Conservation (phyloP, 2,888 invertebrate species). For the Amphimallon solstitiale region DNA sequence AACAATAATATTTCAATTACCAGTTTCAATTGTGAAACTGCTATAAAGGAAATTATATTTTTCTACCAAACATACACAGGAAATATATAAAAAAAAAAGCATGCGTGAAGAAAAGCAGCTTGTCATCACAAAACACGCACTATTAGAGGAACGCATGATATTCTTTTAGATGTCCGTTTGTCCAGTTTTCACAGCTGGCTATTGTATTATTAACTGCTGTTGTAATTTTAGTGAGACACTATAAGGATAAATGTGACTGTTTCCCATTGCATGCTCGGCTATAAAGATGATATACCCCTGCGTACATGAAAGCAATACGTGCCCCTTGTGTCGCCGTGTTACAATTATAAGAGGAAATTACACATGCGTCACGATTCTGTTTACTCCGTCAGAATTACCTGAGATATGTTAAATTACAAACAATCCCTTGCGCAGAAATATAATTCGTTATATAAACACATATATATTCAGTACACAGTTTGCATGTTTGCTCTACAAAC, state of each 20-base stretch:
- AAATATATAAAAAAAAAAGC: constrained; percentile 9
- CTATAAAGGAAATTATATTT: constrained; percentile 17
- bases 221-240: constrained; percentile 32
- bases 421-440: constrained; percentile 30
- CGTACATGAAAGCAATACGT: constrained; percentile 27
- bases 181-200: constrained; percentile 24
- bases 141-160: constrained; percentile 27
- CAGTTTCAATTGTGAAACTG: background rate
- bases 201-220: constrained; percentile 33
- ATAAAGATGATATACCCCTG: constrained; percentile 35
- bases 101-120: constrained; percentile 32
- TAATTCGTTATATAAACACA: constrained; percentile 21
- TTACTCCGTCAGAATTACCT: constrained; percentile 22
- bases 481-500: constrained; percentile 7
- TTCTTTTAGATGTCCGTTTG: constrained; percentile 30
- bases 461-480: constrained; percentile 18
- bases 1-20: constrained; percentile 5
- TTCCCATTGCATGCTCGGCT: constrained; percentile 23
- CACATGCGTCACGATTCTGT: constrained; percentile 33
- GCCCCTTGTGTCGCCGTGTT: constrained; percentile 8
- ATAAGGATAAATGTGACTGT: constrained; percentile 12
- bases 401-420: constrained; percentile 32
- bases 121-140: constrained; percentile 27
- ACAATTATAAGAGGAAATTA: constrained; percentile 44
- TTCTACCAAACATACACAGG: background rate